Evolutionary conservation across 2,888 invertebrate species (phyloP).

Genomic region (Ormia ochracea): DNA sequence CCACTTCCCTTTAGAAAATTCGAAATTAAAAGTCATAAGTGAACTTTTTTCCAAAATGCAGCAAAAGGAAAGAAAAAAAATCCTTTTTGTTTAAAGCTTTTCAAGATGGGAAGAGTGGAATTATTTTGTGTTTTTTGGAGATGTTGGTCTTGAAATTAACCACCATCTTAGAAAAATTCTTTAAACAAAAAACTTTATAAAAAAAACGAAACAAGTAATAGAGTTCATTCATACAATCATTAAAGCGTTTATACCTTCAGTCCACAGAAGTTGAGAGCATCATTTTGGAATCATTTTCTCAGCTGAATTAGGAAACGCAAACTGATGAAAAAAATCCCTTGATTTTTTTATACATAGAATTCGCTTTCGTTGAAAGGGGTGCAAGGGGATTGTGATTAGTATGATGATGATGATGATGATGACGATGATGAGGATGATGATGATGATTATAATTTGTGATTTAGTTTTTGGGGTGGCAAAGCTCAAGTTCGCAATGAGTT

Average conservation of each 20-base stretch:
- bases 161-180: constrained; percentile 46
- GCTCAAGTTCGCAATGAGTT: constrained; percentile 12
- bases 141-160: constrained; percentile 41
- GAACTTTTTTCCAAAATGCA: constrained; percentile 17
- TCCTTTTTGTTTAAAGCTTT: constrained; percentile 35
- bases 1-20: constrained; percentile 31
- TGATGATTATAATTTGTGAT: background rate
- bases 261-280: constrained; percentile 57
- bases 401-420: constrained; percentile 9
- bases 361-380: constrained; percentile 58
- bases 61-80: constrained; percentile 5
- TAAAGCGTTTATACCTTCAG: constrained; percentile 51
- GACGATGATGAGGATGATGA: background rate
- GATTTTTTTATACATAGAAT: constrained; percentile 50
- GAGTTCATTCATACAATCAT: constrained; percentile 29
- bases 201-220: background rate
- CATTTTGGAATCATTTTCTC: constrained; percentile 55
- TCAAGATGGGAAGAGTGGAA: background rate
- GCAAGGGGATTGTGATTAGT: constrained; percentile 3
- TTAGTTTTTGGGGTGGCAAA: constrained; percentile 40
- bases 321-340: constrained; percentile 24
- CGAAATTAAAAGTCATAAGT: constrained; percentile 55
- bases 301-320: constrained; percentile 36
- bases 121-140: constrained; percentile 19
- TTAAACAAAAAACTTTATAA: constrained; percentile 17